Base-by-base conservation (phyloP, 2,888 invertebrate genomes). In the Hydropsyche betteni region DNA sequence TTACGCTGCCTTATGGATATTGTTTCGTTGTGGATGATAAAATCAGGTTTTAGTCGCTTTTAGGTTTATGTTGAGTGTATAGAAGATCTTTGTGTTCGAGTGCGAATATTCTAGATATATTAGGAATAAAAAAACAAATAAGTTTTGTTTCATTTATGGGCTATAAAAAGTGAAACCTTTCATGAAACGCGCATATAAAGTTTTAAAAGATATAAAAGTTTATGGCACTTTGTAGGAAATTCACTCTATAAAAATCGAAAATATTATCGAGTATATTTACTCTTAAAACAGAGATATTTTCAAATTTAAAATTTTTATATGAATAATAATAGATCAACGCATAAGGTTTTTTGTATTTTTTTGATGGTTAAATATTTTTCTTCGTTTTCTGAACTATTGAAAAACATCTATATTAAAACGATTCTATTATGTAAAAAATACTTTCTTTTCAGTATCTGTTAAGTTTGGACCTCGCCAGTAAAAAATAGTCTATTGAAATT, bases 131-230 rank as follows among this genome's bases (percentile, higher is more conserved):
- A 34, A 36, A 64, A 36, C 64, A 64, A 36, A 64, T 64, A 64
- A 64, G 33, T 34, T 6, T 34, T 33, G 64, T 36, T 34, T 64
- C 34, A 64, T 64, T 64, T 64, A 64, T 36, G 64, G 36, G 64
- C 36, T n/a, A 64, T 64, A 64, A 64, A 44, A 64, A 36, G 36
- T 36, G 64, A 64, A 64, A 36, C 64, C 64, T 64, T 64, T 64
- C 64, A 36, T 64, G 33, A 64, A 64, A 64, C 6, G 14, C 64
- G 36, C 34, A n/a, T 24, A 64, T 64, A 64, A 36, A 64, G 36
- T 64, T 64, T 64, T 64, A 64, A 64, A 64, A 64, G 64, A 34
- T 64, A 34, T 64, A 64, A 64, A 64, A 64, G 10, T 64, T 64
- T 64, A 64, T 64, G 3, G 64, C 64, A 64, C 36, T 64, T 64